Conservation (phyloP, 2,888 invertebrate genomes). For the Drepana falcataria region DNA sequence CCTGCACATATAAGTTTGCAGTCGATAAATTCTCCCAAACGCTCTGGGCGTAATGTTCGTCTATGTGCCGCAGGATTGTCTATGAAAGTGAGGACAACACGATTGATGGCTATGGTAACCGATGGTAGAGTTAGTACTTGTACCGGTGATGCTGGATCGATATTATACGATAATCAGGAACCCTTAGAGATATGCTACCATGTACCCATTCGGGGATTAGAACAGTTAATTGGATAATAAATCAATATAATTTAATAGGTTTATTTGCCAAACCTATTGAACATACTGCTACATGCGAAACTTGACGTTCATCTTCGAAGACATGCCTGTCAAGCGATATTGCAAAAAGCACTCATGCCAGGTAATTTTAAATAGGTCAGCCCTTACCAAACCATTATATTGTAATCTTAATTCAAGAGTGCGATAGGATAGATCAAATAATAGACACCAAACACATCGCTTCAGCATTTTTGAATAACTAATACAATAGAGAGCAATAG, state of each 20-base stretch:
- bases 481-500: too few relatives aligned
- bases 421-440: too few relatives aligned
- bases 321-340: not conserved
- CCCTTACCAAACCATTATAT: not conserved
- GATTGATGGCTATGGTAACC: conserved; percentile 43
- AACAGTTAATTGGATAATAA: too few relatives aligned
- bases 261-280: too few relatives aligned
- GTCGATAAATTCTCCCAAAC: conserved; percentile 15
- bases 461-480: too few relatives aligned
- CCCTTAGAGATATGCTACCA: conserved; percentile 10
- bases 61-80: conserved; percentile 53
- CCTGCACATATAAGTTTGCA: conserved; percentile 42
- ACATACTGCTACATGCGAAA: too few relatives aligned
- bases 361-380: not conserved
- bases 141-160: conserved; percentile 13
- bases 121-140: conserved; percentile 22
- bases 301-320: too few relatives aligned
- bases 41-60: conserved; percentile 14
- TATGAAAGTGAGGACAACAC: conserved; percentile 70
- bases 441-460: too few relatives aligned
- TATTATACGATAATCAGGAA: conserved; percentile 20
- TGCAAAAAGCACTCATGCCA: not conserved
- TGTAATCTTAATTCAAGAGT: too few relatives aligned
- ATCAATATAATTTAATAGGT: too few relatives aligned
- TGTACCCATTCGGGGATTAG: conserved; percentile 18